These are phyloP conservation scores for Halcyon malimbica DNA, from an alignment of 2,113 vertebrate species.

Conservation along the genomic window DNA sequence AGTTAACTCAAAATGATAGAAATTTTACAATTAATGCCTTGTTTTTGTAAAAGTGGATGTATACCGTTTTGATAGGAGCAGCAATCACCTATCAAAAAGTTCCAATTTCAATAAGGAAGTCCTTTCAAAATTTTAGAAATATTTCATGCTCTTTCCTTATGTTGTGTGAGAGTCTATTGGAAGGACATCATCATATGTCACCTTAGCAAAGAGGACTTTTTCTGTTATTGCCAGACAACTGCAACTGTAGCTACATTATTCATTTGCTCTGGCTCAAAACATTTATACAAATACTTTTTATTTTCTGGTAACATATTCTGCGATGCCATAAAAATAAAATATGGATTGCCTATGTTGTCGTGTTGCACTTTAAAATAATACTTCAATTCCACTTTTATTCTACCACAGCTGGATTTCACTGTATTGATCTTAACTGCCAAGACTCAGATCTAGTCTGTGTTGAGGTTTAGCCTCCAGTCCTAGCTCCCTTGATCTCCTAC, in stretches of 20 bases:
- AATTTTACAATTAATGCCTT: constrained; percentile 41
- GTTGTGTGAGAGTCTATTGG: not conserved
- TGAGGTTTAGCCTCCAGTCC: not conserved
- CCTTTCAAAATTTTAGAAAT: not conserved
- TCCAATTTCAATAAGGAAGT: not conserved
- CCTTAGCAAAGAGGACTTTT: not conserved
- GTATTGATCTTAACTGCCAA: not conserved
- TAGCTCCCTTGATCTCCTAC: not conserved
- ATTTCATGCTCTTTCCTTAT: not conserved
- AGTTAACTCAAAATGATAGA: constrained; percentile 30
- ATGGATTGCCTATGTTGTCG: not conserved
- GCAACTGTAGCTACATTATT: not conserved
- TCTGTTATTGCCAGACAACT: not conserved
- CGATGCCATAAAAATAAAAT: not conserved
- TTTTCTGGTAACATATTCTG: not conserved
- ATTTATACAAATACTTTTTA: not conserved
- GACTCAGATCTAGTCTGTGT: not conserved
- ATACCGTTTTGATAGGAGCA: not conserved
- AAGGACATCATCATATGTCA: not conserved
- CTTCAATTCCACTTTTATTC: not conserved
- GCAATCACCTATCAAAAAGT: not conserved
- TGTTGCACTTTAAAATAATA: not conserved
- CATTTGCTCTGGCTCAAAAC: not conserved
- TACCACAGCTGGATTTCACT: not conserved
- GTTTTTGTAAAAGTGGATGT: not conserved